These are phyloP conservation scores for Taphrorychus bicolor DNA, from an alignment of 2,888 invertebrate genomes.

Conservation along the genomic window DNA sequence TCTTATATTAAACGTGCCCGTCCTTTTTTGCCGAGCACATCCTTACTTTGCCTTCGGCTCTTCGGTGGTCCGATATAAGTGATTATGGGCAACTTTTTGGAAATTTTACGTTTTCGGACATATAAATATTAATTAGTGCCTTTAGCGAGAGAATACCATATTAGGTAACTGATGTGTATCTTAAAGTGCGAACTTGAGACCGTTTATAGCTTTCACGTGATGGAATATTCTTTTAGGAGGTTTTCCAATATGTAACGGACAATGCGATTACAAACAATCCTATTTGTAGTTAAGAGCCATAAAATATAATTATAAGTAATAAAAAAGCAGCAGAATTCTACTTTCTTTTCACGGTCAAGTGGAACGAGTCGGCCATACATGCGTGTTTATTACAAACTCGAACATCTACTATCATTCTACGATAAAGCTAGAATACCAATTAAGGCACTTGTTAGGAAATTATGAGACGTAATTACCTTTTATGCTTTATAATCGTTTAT, in stretches of 20 bases:
- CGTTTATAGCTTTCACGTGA: neutral
- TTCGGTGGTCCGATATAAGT: neutral
- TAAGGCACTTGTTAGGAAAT: conserved; percentile 17
- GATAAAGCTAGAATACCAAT: conserved; percentile 19
- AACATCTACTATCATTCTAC: conserved; percentile 18
- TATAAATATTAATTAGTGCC: neutral
- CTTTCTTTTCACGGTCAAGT: conserved; percentile 38
- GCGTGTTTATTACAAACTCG: conserved; percentile 19
- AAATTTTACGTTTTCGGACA: neutral
- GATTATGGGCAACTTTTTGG: neutral
- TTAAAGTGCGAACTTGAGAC: too few species aligned
- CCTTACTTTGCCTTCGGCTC: neutral
- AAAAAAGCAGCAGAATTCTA: conserved; percentile 29
- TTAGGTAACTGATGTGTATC: neutral
- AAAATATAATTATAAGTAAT: conserved; percentile 24
- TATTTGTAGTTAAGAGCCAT: neutral
- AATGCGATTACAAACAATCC: neutral
- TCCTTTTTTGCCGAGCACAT: neutral
- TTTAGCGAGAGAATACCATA: neutral
- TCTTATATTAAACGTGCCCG: neutral
- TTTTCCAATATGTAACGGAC: neutral
- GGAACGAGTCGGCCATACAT: conserved; percentile 23
- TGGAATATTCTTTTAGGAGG: neutral
- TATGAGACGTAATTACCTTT: conserved; percentile 18
- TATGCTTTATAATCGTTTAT: neutral